These are phyloP conservation scores for Drosophila triauraria DNA, from an alignment of 1,140 invertebrate species.

Conservation along the genomic window DNA sequence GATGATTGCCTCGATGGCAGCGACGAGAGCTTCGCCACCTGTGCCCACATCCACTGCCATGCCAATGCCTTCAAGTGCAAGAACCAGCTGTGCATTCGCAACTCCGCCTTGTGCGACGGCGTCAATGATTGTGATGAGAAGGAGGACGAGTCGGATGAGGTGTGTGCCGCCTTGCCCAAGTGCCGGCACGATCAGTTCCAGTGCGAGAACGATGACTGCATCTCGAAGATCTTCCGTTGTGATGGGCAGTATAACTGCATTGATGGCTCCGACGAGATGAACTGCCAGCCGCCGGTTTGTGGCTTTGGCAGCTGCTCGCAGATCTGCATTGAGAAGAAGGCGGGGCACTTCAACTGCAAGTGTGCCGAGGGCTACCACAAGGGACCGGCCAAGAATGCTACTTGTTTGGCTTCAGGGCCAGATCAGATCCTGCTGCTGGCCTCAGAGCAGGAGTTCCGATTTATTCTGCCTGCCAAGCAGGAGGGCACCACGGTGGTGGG, in stretches of 20 bases:
- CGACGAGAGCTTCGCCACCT: conserved; percentile 93
- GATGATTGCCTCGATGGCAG: conserved; percentile 93
- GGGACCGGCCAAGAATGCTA: conserved; percentile 84
- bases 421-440: conserved; percentile 88
- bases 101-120: conserved; percentile 89
- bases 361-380: conserved; percentile 89
- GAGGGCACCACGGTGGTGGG: conserved; percentile 85
- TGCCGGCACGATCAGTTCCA: conserved; percentile 90
- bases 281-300: conserved; percentile 90
- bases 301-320: conserved; percentile 91
- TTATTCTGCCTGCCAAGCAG: conserved; percentile 88
- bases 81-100: conserved; percentile 88
- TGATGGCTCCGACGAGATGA: conserved; percentile 89
- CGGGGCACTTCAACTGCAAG: conserved; percentile 88
- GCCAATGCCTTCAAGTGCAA: conserved; percentile 86
- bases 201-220: conserved; percentile 91
- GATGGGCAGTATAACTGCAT: conserved; percentile 88
- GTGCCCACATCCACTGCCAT: conserved; percentile 93
- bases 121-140: conserved; percentile 89
- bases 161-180: conserved; percentile 88
- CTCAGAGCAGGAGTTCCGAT: conserved; percentile 88
- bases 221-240: conserved; percentile 91
- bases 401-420: conserved; percentile 87
- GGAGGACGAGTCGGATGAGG: conserved; percentile 87
- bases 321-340: conserved; percentile 89